Percentiles rank a stretch among this genome's conserved stretches.
Evolutionary conservation across 2,888 invertebrate species (phyloP).

Genomic region (Sepiola atlantica): DNA sequence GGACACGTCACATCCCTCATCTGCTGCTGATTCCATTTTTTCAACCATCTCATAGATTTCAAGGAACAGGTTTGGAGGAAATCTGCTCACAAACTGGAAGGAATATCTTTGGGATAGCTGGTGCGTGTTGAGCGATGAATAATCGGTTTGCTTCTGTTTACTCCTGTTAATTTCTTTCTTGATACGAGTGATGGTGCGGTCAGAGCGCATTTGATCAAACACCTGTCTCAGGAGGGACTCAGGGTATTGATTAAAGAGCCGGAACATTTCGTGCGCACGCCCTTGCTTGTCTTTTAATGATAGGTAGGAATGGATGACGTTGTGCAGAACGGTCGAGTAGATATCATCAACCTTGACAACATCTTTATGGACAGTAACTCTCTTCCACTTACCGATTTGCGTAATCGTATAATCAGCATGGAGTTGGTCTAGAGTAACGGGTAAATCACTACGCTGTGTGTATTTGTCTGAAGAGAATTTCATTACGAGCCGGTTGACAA

Average conservation of each 20-base stretch:
- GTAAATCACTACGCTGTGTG: slow-evolving; percentile 12
- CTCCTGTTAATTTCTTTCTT: slow-evolving; percentile 1
- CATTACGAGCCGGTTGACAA: slow-evolving; percentile 54
- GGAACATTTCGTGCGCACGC: slow-evolving; percentile 82
- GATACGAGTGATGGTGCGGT: slow-evolving; percentile 79
- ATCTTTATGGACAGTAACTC: slow-evolving; percentile 39
- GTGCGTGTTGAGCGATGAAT: slow-evolving; percentile 18
- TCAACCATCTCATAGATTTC: slow-evolving; percentile 51
- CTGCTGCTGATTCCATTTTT: not conserved
- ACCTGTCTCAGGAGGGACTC: slow-evolving; percentile 80
- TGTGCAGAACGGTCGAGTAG: slow-evolving; percentile 41
- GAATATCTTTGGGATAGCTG: slow-evolving; percentile 53
- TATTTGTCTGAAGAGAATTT: slow-evolving; percentile 48
- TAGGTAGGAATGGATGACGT: slow-evolving; percentile 80
- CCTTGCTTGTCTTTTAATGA: slow-evolving; percentile 79
- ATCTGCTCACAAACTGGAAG: slow-evolving; percentile 58
- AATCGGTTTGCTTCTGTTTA: slow-evolving; percentile 39
- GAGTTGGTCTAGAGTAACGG: slow-evolving; percentile 49
- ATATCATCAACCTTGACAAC: slow-evolving; percentile 42
- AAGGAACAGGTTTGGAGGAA: slow-evolving; percentile 57
- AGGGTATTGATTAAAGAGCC: slow-evolving; percentile 83
- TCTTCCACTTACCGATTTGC: not conserved
- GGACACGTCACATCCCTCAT: slow-evolving; percentile 24
- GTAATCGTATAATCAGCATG: slow-evolving; percentile 46
- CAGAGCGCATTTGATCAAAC: slow-evolving; percentile 79